Evolutionary conservation across 2,888 invertebrate species (phyloP).

Genomic region (Netelia fuscicornis): DNA sequence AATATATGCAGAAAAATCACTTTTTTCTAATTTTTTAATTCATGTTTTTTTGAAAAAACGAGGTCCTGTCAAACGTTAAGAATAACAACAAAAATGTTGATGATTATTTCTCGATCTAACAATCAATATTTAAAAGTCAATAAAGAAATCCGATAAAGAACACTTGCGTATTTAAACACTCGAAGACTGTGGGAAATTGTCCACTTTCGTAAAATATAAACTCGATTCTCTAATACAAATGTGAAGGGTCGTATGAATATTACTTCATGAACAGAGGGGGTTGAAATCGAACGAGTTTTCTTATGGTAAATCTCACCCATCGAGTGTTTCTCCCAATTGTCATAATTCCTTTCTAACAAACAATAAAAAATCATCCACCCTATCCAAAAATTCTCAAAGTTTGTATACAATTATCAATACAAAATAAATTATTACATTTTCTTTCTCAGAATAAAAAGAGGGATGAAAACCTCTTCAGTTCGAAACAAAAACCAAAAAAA

Average conservation of each 20-base stretch:
- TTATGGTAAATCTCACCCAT: background rate
- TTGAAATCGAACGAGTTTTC: conserved; percentile 15
- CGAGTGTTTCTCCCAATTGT: background rate
- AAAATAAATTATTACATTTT: background rate
- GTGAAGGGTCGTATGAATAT: conserved; percentile 13
- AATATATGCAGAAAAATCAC: no score
- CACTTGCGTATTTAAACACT: background rate
- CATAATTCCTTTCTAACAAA: background rate
- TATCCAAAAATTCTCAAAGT: background rate
- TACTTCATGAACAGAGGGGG: background rate
- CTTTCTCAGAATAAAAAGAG: no score
- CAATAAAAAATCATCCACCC: background rate
- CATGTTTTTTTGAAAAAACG: no score
- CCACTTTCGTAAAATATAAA: background rate
- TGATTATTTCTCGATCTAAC: no score
- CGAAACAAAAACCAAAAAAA: no score
- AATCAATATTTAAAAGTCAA: no score
- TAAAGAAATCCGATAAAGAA: no score
- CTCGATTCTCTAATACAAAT: background rate
- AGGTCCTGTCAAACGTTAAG: no score
- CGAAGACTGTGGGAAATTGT: background rate
- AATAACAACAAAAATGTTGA: no score
- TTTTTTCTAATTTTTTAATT: no score
- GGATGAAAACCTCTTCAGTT: no score
- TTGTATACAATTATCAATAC: background rate